Evolutionary conservation across 92 coral and sea anemone species (phyloP).

Genomic region (Phenganax stokvisi): DNA sequence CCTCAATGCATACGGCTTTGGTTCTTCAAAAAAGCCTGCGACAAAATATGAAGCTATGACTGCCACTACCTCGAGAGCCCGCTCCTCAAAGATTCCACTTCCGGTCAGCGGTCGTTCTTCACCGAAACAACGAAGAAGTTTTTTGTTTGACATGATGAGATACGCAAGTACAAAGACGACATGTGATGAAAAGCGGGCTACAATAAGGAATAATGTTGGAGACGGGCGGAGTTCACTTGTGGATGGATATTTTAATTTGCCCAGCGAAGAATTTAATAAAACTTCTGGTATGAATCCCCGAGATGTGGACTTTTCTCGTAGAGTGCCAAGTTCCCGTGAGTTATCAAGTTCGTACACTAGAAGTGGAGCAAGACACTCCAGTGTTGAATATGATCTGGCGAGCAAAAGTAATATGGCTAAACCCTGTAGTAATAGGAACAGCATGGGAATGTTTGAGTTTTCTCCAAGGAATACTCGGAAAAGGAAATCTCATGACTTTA

Average conservation of each 20-base stretch:
- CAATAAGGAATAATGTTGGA: constrained; percentile 1
- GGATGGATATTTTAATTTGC: background rate
- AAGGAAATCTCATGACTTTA: background rate
- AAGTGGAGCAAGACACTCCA: background rate
- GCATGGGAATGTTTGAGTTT: constrained; percentile 4
- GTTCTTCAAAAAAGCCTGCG: background rate
- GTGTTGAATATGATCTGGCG: background rate
- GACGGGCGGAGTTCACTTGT: background rate
- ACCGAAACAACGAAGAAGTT: constrained; percentile 6
- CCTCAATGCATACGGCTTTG: constrained; percentile 28
- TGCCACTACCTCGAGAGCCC: background rate
- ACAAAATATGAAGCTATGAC: background rate
- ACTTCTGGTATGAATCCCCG: background rate
- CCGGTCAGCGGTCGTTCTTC: constrained; percentile 4
- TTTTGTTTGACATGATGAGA: background rate
- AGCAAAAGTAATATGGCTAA: background rate
- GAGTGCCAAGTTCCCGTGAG: background rate
- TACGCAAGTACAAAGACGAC: background rate
- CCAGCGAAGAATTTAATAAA: background rate
- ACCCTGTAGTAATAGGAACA: background rate
- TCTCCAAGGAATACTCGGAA: background rate
- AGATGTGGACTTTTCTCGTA: background rate
- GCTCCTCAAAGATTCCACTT: constrained; percentile 15
- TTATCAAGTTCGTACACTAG: background rate
- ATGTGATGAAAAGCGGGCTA: background rate